Percentiles rank a stretch among this genome's conserved stretches.
phyloP scores from a whole-genome alignment of 2,113 vertebrate genomes.

The Corythaeola cristata region DNA sequence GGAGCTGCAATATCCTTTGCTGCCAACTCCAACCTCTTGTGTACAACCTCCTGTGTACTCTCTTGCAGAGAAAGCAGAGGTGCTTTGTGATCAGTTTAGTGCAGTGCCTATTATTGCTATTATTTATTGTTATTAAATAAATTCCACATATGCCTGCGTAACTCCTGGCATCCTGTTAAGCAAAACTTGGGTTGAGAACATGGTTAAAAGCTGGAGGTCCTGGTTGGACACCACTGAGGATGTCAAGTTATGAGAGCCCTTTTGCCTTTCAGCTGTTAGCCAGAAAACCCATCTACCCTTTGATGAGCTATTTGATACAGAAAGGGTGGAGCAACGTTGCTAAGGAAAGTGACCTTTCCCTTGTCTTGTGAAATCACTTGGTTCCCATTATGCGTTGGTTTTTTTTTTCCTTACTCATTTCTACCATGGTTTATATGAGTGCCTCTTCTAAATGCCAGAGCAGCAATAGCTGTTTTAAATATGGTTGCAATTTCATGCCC shows the following conservation, averaged over 20 bases:
- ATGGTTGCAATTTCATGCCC: constrained; percentile 64
- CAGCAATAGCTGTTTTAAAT: constrained; percentile 72
- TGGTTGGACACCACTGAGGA: not conserved
- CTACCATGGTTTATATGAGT: constrained; percentile 51
- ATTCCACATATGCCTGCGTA: not conserved
- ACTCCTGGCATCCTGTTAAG: constrained; percentile 37
- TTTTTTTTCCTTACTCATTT: not conserved
- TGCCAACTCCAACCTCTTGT: not conserved
- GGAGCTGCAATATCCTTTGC: not conserved
- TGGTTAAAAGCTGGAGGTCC: constrained; percentile 24
- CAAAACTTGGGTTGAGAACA: not conserved
- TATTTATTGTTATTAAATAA: constrained; percentile 27
- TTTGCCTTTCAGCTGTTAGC: not conserved
- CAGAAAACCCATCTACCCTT: constrained; percentile 44
- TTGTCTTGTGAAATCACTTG: constrained; percentile 58
- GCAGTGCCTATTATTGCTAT: not conserved
- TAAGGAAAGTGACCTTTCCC: constrained; percentile 66
- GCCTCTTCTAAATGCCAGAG: constrained; percentile 44
- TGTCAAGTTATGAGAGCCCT: constrained; percentile 4
- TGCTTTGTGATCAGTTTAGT: not conserved
- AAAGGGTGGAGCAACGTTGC: constrained; percentile 12
- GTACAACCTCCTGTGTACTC: not conserved
- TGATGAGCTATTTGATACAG: not conserved
- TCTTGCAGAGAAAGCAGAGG: not conserved
- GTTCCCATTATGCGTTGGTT: not conserved